Percentiles rank a stretch among this genome's conserved stretches.
phyloP scores from a whole-genome alignment of 2,888 invertebrate genomes.

The Lasius fuliginosus region DNA sequence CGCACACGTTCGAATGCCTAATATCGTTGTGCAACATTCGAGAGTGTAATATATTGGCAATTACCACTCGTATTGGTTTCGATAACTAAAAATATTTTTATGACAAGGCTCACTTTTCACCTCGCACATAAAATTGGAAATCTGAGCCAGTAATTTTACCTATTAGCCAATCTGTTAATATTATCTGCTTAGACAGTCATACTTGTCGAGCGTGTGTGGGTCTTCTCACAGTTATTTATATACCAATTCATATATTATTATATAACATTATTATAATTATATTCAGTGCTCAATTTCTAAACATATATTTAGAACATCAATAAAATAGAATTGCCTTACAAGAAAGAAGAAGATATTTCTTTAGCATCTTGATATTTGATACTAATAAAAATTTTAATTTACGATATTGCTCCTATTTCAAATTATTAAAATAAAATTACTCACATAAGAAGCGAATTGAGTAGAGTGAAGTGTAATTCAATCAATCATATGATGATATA shows the following conservation, averaged over 20 bases:
- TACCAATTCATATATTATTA: slow-evolving; percentile 7
- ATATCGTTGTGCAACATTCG: slow-evolving; percentile 65
- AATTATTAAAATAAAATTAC: neutral
- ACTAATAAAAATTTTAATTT: neutral
- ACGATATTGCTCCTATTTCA: neutral
- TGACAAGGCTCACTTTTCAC: slow-evolving; percentile 56
- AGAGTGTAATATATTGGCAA: slow-evolving; percentile 62
- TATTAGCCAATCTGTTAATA: slow-evolving; percentile 65
- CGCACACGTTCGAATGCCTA: slow-evolving; percentile 37
- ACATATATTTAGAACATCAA: neutral
- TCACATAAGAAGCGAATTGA: neutral
- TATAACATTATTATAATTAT: neutral
- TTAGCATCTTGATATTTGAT: neutral
- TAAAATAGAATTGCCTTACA: neutral
- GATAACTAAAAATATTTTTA: slow-evolving; percentile 67
- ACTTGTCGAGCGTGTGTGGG: neutral
- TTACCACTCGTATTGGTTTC: slow-evolving; percentile 62
- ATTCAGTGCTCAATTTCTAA: neutral
- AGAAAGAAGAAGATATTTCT: neutral
- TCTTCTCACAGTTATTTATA: slow-evolving; percentile 13
- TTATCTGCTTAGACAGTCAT: slow-evolving; percentile 41
- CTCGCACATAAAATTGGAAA: slow-evolving; percentile 55
- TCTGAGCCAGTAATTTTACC: slow-evolving; percentile 61
- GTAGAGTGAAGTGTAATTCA: neutral
- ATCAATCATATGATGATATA: neutral